phyloP scores from a whole-genome alignment of 1,140 invertebrate species.

The Bombus confusus region DNA sequence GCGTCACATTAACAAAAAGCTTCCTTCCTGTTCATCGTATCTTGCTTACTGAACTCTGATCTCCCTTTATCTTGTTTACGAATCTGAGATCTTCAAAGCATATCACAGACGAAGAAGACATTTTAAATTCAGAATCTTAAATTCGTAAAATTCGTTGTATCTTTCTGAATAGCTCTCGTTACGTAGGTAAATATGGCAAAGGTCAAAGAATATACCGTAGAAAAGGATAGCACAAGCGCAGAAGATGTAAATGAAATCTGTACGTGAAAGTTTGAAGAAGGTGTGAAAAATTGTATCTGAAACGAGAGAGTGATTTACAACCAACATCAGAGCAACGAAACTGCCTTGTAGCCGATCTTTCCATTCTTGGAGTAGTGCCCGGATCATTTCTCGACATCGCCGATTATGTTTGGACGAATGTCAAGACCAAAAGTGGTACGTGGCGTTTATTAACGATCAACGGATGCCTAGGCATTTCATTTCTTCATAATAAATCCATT shows the following conservation, averaged over 20 bases:
- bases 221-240: too few relatives aligned
- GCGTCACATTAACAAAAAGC: not conserved
- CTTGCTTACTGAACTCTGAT: not conserved
- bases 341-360: conserved; percentile 16
- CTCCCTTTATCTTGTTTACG: not conserved
- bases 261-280: not conserved
- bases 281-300: not conserved
- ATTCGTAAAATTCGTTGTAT: not conserved
- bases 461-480: not conserved
- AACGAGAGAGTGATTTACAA: conserved; percentile 1
- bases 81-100: not conserved
- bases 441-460: conserved; percentile 8
- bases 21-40: not conserved
- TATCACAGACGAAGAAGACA: not conserved
- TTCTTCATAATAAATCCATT: not conserved
- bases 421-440: conserved; percentile 36
- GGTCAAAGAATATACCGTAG: too few relatives aligned
- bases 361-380: conserved; percentile 44
- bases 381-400: conserved; percentile 10
- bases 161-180: not conserved
- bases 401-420: conserved; percentile 52
- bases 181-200: not conserved
- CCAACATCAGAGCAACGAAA: not conserved
- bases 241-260: not conserved
- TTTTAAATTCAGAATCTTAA: not conserved